These are phyloP conservation scores for Hydropotes inermis DNA, from an alignment of 2,113 vertebrate species.

Conservation along the genomic window DNA sequence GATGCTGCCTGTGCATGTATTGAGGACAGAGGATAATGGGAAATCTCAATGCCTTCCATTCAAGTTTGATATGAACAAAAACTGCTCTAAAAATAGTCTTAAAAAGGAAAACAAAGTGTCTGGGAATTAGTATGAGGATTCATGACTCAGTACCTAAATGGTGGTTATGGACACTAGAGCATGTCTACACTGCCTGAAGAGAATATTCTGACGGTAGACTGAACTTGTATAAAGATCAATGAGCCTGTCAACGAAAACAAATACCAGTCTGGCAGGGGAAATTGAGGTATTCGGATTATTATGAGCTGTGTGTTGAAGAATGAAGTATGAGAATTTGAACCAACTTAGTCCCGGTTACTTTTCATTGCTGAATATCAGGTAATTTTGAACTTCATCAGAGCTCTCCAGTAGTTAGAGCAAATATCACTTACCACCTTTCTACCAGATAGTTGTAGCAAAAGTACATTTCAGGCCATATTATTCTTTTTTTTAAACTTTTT, in stretches of 20 bases:
- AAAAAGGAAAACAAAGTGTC: neutral
- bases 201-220: neutral
- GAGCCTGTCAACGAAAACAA: neutral
- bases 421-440: neutral
- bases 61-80: neutral
- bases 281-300: neutral
- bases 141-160: neutral
- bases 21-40: neutral
- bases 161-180: neutral
- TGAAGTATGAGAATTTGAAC: neutral
- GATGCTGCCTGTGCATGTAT: neutral
- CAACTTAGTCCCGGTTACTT: neutral
- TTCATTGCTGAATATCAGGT: neutral
- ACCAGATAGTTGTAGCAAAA: neutral
- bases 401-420: neutral
- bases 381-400: neutral
- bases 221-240: neutral
- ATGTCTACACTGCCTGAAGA: neutral
- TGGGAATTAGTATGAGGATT: neutral
- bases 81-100: constrained; percentile 19
- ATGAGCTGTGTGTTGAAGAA: neutral
- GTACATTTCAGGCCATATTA: neutral
- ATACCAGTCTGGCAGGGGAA: neutral
- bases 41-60: neutral
- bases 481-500: neutral